Percentiles rank a stretch among this genome's conserved stretches.
These are phyloP conservation scores for Graphium colonna DNA, from an alignment of 2,888 invertebrate genomes.

Conservation along the genomic window DNA sequence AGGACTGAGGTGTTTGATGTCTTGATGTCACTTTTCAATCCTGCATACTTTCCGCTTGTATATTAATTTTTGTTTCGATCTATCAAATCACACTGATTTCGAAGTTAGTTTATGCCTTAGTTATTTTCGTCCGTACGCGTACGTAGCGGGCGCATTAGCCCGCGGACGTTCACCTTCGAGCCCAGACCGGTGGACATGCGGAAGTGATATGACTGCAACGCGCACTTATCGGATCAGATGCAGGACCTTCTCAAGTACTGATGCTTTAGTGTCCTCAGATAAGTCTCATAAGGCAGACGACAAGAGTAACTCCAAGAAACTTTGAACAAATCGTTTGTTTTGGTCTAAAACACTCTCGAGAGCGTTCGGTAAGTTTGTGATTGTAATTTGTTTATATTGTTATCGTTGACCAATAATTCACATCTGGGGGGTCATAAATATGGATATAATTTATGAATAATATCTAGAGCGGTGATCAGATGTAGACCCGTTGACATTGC, in stretches of 20 bases:
- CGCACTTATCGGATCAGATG: slow-evolving; percentile 3
- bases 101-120: too few species aligned
- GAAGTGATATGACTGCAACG: slow-evolving; percentile 26
- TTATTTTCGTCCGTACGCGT: slow-evolving; percentile 38
- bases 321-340: too few species aligned
- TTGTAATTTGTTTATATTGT: not conserved
- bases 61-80: too few species aligned
- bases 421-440: too few species aligned
- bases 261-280: not conserved
- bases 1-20: too few species aligned
- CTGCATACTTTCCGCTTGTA: too few species aligned
- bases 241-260: slow-evolving; percentile 2
- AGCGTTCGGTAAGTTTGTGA: not conserved
- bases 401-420: not conserved
- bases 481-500: slow-evolving; percentile 18
- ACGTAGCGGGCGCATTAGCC: slow-evolving; percentile 53
- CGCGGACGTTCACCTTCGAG: slow-evolving; percentile 62
- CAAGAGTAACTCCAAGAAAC: not conserved
- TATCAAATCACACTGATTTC: too few species aligned
- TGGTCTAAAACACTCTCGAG: not conserved
- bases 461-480: not conserved
- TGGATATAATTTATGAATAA: not conserved
- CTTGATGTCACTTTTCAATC: too few species aligned
- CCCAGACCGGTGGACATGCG: slow-evolving; percentile 34
- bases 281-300: not conserved